Evolutionary conservation across 2,797 vertebrate genomes (phyloP).

Genomic region (Melanogrammus aeglefinus): DNA sequence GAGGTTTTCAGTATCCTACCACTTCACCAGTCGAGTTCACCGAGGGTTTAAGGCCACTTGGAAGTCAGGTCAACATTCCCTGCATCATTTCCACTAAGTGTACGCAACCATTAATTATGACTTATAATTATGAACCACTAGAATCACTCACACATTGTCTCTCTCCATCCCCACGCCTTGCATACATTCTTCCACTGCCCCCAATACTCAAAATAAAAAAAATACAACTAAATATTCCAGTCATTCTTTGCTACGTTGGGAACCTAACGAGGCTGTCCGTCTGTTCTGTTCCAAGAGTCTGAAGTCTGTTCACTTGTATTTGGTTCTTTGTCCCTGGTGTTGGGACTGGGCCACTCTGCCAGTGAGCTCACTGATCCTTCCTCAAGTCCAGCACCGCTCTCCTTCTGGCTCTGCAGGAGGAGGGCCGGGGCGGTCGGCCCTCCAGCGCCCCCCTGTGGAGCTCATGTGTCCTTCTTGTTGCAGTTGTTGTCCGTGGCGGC

Average conservation of each 20-base stretch:
- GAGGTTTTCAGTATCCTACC: conserved; percentile 29
- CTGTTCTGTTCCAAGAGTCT: conserved; percentile 52
- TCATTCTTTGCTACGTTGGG: conserved; percentile 61
- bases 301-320: conserved; percentile 51
- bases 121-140: conserved; percentile 47
- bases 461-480: conserved; percentile 81
- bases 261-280: conserved; percentile 37
- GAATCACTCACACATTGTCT: background rate
- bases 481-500: conserved; percentile 83
- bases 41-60: conserved; percentile 97
- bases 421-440: conserved; percentile 13
- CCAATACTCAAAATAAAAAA: background rate
- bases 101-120: conserved; percentile 58
- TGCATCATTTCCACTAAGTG: conserved; percentile 50
- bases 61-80: conserved; percentile 54
- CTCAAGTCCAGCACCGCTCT: conserved; percentile 45
- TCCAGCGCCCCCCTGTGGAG: conserved; percentile 69
- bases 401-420: conserved; percentile 36
- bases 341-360: conserved; percentile 54
- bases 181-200: conserved; percentile 8
- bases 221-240: background rate
- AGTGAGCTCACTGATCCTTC: conserved; percentile 44
- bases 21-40: conserved; percentile 61
- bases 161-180: background rate
- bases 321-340: conserved; percentile 56